phyloP scores from a whole-genome alignment of 2,797 vertebrate species.

The Cuniculus paca region DNA sequence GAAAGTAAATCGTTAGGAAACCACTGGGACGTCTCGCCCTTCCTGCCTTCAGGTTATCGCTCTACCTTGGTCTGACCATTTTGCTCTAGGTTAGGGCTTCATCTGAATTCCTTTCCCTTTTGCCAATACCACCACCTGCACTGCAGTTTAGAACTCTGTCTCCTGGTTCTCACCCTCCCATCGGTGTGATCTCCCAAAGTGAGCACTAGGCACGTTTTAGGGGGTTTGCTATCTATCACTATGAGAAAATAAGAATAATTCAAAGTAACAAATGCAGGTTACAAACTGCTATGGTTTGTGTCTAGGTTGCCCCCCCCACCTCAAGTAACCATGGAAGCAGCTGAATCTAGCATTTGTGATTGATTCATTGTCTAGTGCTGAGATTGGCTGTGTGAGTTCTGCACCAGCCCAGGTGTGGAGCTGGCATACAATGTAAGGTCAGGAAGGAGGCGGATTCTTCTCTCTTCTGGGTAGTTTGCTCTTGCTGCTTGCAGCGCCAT shows the following conservation, averaged over 20 bases:
- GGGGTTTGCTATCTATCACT: not conserved
- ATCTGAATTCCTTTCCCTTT: not conserved
- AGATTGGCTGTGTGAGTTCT: no score
- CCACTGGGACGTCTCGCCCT: not conserved
- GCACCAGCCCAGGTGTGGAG: no score
- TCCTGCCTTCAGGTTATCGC: not conserved
- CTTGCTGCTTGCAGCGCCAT: no score
- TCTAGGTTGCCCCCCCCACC: no score
- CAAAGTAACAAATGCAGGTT: not conserved
- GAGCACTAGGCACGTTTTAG: not conserved
- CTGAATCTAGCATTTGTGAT: no score
- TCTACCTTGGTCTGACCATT: not conserved
- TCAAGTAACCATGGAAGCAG: no score
- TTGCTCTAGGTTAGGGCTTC: accelerated
- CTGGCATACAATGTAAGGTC: no score
- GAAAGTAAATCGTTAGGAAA: not conserved
- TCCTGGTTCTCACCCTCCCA: not conserved
- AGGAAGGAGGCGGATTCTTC: no score
- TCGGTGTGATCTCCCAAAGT: not conserved
- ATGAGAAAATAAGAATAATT: not conserved
- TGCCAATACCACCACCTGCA: not conserved
- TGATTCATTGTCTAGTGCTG: no score
- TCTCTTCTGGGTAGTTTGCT: no score
- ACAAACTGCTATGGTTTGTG: no score
- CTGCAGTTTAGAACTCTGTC: not conserved